Evolutionary conservation across 1,140 invertebrate genomes (phyloP), one percentile per base, ranked within the genome.

Genomic region (Philopotamus ludificatus): DNA sequence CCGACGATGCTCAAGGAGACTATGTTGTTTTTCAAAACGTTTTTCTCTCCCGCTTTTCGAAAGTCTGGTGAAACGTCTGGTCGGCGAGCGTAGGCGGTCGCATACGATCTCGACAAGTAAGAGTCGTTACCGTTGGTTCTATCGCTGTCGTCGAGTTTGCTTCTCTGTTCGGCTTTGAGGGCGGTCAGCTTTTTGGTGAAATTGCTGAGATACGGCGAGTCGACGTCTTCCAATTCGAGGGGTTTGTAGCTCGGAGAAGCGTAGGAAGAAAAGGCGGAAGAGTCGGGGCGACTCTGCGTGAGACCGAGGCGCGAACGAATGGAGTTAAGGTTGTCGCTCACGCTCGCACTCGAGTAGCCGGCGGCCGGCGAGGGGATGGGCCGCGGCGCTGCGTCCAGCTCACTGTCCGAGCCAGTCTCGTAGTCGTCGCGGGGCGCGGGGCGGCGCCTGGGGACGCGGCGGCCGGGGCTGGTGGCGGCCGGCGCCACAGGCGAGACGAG

Each of bases 151-250:
- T 77, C 63, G 62, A 66, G 76, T 18, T 73, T 57, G 42, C 72
- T 68, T 8, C 71, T 72, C 45, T 77, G 65, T 53, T 84, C 83
- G 1, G 80, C 69, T 57, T 79, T 79, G 21, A 85, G 73, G 8
- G 83, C 72, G 34, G 86, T 85, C 21, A 88, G 73, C 62, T 83
- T 80, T 47, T 82, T 75, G 1, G 86, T 86, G 65, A 88, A 88
- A 70, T 85, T 86, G 66, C 85, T 87, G 68, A 88, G 75, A 72
- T 84, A 88, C 41, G 87, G 87, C 66, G 84, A 86, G 72, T 87
- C 84, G 47, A 77, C 76, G 70, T 80, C 78, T 71, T 80, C 77
- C 18, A 73, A 70, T 34, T 73, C 71, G 21, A 74, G 72, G 2
- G 76, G 74, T 53, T 75, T 76, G 58, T 76, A 78, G 67, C 71